These are phyloP conservation scores for Xyliphius kryptos DNA, from an alignment of 2,113 vertebrate genomes.

Conservation along the genomic window DNA sequence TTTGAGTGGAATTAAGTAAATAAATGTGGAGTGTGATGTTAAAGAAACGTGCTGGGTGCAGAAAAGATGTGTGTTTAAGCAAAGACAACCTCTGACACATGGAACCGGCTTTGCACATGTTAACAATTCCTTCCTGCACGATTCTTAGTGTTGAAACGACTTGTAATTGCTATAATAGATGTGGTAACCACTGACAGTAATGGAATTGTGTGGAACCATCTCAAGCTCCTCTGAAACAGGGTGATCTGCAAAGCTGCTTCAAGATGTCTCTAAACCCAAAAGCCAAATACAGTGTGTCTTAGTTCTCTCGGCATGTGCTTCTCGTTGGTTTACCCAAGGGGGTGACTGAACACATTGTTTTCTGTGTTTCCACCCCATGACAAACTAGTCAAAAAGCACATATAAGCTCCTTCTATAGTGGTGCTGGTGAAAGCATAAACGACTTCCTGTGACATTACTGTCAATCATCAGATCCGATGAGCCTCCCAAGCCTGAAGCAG, in stretches of 20 bases:
- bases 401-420: constrained; percentile 63
- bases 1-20: constrained; percentile 73
- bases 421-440: constrained; percentile 66
- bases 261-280: constrained; percentile 49
- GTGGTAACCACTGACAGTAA: constrained; percentile 66
- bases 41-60: constrained; percentile 48
- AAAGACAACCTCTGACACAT: constrained; percentile 61
- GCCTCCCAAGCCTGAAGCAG: constrained; percentile 53
- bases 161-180: constrained; percentile 69
- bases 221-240: constrained; percentile 59
- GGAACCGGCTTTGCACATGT: constrained; percentile 61
- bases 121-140: constrained; percentile 63
- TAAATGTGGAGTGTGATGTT: constrained; percentile 59
- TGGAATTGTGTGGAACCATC: constrained; percentile 59
- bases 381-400: constrained; percentile 57
- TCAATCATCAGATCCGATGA: constrained; percentile 62
- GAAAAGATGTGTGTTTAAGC: constrained; percentile 60
- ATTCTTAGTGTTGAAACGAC: constrained; percentile 63
- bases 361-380: constrained; percentile 11
- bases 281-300: constrained; percentile 14
- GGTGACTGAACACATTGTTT: constrained; percentile 35
- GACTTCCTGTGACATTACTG: constrained; percentile 74
- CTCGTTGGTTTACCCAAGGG: constrained; percentile 12
- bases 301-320: background rate
- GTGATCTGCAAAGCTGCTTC: constrained; percentile 57